A percentile compares a stretch with the other conserved stretches of the same genome.
Conservation (phyloP, 2,888 invertebrate genomes). For the Latrodectus elegans region DNA sequence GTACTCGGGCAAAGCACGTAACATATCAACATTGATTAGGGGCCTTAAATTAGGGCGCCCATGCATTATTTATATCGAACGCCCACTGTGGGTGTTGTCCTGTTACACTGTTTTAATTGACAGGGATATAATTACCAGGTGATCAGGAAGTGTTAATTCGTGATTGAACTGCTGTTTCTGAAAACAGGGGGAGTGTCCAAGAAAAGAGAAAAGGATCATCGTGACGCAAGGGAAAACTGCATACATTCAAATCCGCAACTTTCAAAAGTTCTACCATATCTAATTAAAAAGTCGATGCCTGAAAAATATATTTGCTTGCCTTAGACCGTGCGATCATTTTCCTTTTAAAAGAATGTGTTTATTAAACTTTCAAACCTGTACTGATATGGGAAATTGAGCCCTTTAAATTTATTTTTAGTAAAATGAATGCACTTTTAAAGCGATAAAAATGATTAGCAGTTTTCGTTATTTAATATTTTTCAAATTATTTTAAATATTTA, state of each 20-base stretch:
- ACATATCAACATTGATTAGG: slow-evolving; percentile 53
- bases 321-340: no score
- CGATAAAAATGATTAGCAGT: no score
- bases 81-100: slow-evolving; percentile 51
- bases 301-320: neutral
- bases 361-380: no score
- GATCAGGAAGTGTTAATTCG: slow-evolving; percentile 58
- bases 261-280: neutral
- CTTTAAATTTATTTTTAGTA: no score
- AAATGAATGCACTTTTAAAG: no score
- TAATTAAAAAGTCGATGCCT: neutral
- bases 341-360: no score
- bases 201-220: neutral
- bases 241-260: neutral
- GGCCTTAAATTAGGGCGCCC: slow-evolving; percentile 42
- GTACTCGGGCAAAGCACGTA: slow-evolving; percentile 32
- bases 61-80: slow-evolving; percentile 45
- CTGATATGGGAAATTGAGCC: no score
- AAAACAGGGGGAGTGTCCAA: neutral
- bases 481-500: no score
- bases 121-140: slow-evolving; percentile 57
- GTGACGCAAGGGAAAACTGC: neutral
- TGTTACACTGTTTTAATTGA: slow-evolving; percentile 47
- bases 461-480: no score
- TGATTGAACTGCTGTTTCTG: slow-evolving; percentile 39